Percentiles rank a stretch among this genome's conserved stretches.
These are phyloP conservation scores for Boulengeromyrus knoepffleri DNA, from an alignment of 2,113 vertebrate genomes.

Conservation along the genomic window DNA sequence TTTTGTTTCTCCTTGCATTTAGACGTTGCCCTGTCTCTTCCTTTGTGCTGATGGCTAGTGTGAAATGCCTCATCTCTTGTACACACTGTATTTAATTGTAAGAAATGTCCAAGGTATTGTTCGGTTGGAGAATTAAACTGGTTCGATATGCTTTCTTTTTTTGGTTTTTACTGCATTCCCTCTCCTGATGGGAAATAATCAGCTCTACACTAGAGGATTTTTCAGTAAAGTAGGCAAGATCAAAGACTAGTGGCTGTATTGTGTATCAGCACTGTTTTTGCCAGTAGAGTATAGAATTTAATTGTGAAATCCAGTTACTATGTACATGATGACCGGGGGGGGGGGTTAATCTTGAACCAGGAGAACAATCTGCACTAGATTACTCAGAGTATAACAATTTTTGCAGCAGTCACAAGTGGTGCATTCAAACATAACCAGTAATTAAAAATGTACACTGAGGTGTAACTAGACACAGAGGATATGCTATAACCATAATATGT, in stretches of 20 bases:
- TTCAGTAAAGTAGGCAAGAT: not conserved
- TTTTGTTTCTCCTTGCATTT: constrained; percentile 20
- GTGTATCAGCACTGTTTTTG: not conserved
- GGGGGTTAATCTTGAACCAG: not conserved
- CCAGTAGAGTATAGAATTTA: not conserved
- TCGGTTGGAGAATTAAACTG: not conserved
- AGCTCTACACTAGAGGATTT: not conserved
- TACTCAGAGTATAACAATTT: no score
- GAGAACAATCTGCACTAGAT: no score
- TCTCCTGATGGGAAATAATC: not conserved
- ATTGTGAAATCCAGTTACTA: not conserved
- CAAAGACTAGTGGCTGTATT: not conserved
- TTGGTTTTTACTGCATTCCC: not conserved
- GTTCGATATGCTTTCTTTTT: not conserved
- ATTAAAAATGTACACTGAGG: no score
- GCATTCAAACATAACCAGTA: no score
- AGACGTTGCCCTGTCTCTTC: not conserved
- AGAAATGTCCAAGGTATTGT: not conserved
- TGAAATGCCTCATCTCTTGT: constrained; percentile 44
- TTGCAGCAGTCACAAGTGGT: no score
- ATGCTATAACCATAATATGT: no score
- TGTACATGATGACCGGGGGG: no score
- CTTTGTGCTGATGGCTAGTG: constrained; percentile 23
- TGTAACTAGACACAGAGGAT: no score
- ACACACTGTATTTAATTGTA: constrained; percentile 51